Evolutionary conservation across 2,888 invertebrate species (phyloP).

Genomic region (Hydropsyche betteni): DNA sequence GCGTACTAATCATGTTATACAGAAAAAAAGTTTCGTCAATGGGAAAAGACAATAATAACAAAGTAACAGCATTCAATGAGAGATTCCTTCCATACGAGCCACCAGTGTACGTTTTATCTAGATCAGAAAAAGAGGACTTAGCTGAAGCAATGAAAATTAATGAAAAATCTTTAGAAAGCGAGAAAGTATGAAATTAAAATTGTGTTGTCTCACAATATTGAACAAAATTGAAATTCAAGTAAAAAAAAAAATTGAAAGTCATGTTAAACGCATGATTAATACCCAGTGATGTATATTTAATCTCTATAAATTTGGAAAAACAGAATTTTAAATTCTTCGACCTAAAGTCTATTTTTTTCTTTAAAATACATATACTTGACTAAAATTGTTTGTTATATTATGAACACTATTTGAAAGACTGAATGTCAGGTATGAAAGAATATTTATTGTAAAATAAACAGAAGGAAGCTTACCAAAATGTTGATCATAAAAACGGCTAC

Average conservation of each 20-base stretch:
- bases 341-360: too few species aligned
- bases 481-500: too few species aligned
- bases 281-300: too few species aligned
- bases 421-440: too few species aligned
- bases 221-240: neutral
- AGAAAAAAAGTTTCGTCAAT: slow-evolving; percentile 69
- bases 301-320: too few species aligned
- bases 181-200: slow-evolving; percentile 21
- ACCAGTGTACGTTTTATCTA: slow-evolving; percentile 75
- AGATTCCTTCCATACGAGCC: slow-evolving; percentile 71
- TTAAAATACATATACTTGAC: too few species aligned
- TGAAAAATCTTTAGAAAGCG: slow-evolving; percentile 42
- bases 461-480: too few species aligned
- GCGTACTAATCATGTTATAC: slow-evolving; percentile 79
- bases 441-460: too few species aligned
- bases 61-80: slow-evolving; percentile 62
- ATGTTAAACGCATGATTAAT: too few species aligned
- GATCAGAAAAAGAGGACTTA: slow-evolving; percentile 66
- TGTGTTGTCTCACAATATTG: neutral
- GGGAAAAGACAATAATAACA: slow-evolving; percentile 61
- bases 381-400: too few species aligned
- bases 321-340: too few species aligned
- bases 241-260: neutral
- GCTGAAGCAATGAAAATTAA: slow-evolving; percentile 46
- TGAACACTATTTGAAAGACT: too few species aligned